Evolutionary conservation across 1,140 invertebrate genomes (phyloP).

Genomic region (Lepidotrigona ventralis): DNA sequence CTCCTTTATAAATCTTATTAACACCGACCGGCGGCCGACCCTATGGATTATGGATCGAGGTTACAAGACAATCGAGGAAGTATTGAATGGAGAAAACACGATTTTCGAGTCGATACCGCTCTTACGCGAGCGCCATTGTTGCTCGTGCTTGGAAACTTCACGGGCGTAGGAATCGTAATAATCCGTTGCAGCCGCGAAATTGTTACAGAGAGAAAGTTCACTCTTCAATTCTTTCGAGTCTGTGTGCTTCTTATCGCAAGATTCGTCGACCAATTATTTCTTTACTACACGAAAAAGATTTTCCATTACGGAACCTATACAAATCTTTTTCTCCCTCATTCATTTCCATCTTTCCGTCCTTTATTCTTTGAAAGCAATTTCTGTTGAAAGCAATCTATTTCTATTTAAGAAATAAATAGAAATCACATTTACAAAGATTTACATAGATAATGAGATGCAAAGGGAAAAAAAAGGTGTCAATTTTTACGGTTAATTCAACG

Average conservation of each 20-base stretch:
- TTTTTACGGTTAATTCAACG: not conserved
- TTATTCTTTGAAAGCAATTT: too few species aligned
- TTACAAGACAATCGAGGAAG: conserved; percentile 49
- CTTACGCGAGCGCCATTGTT: not conserved
- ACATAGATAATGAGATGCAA: not conserved
- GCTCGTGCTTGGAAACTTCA: not conserved
- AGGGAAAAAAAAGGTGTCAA: not conserved
- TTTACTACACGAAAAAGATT: too few species aligned
- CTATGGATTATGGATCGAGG: conserved; percentile 47
- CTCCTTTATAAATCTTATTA: conserved; percentile 51
- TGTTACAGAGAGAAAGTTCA: not conserved
- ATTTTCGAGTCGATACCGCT: conserved; percentile 5
- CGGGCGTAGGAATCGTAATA: conserved; percentile 5
- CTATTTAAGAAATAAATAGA: not conserved
- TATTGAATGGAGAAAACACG: conserved; percentile 38
- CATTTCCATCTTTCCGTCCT: too few species aligned
- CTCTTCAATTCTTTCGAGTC: too few species aligned
- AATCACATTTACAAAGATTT: not conserved
- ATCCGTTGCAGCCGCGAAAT: conserved; percentile 4
- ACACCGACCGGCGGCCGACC: conserved; percentile 21
- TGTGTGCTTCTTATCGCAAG: not conserved
- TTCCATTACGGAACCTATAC: too few species aligned
- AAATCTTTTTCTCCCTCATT: too few species aligned
- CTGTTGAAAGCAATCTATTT: too few species aligned
- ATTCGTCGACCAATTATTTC: not conserved